Percentiles rank a stretch among this genome's conserved stretches.
Evolutionary conservation across 1,140 invertebrate species (phyloP).

Genomic region (Lasioglossum albipes): DNA sequence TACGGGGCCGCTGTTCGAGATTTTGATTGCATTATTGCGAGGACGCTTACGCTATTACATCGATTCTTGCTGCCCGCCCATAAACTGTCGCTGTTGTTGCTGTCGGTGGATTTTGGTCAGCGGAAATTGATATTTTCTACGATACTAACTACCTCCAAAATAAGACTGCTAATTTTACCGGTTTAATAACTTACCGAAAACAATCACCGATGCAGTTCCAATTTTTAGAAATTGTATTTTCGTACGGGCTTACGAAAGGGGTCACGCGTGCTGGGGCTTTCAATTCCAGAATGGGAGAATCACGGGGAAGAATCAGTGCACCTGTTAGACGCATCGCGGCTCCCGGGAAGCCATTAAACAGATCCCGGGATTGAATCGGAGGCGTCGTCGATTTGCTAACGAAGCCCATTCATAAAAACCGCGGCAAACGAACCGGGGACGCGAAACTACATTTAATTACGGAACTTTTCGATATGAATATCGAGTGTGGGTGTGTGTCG

Average conservation of each 20-base stretch:
- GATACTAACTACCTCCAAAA: too few relatives aligned
- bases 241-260: too few relatives aligned
- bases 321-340: neutral
- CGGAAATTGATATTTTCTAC: too few relatives aligned
- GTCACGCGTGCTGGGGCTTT: neutral
- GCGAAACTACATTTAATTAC: neutral
- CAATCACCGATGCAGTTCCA: too few relatives aligned
- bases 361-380: neutral
- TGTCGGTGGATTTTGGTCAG: too few relatives aligned
- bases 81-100: too few relatives aligned
- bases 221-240: too few relatives aligned
- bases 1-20: neutral
- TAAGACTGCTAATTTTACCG: too few relatives aligned
- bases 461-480: conserved; percentile 2
- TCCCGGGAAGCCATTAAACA: neutral
- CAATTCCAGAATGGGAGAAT: neutral
- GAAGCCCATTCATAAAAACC: neutral
- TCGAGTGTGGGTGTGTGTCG: neutral
- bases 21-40: neutral
- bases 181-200: too few relatives aligned
- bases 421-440: neutral
- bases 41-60: too few relatives aligned
- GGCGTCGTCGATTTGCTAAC: neutral
- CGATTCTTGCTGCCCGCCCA: too few relatives aligned
- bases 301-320: neutral